Conservation (phyloP, 2,888 invertebrate genomes). For the Drosophila emarginata region DNA sequence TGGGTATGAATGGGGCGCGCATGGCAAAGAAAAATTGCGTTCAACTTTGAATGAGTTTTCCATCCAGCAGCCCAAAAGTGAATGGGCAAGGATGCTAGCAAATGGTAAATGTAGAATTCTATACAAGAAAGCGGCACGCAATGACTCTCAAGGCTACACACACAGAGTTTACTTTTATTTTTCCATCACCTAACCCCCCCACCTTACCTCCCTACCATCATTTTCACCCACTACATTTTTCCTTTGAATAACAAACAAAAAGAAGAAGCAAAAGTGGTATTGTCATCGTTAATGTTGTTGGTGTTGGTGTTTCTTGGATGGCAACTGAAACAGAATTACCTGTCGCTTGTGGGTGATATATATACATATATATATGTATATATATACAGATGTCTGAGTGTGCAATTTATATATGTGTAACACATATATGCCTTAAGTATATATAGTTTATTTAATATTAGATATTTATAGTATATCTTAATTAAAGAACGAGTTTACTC, state of each 20-base stretch:
- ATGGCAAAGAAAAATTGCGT: slow-evolving; percentile 64
- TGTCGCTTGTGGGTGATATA: slow-evolving; percentile 54
- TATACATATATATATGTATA: slow-evolving; percentile 11
- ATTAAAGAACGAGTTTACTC: no score
- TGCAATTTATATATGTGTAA: no score
- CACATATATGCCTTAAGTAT: no score
- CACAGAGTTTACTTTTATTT: background rate
- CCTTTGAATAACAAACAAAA: slow-evolving; percentile 39
- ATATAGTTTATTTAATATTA: no score
- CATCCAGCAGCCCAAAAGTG: slow-evolving; percentile 52
- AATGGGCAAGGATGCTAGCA: slow-evolving; percentile 12
- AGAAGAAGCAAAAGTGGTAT: slow-evolving; percentile 49
- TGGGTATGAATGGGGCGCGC: slow-evolving; percentile 35
- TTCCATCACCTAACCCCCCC: slow-evolving; percentile 8
- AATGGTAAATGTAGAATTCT: slow-evolving; percentile 30
- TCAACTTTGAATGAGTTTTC: slow-evolving; percentile 68
- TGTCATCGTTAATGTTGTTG: slow-evolving; percentile 54
- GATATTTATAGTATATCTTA: no score
- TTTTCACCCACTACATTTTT: no score
- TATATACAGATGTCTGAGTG: background rate
- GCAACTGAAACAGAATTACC: slow-evolving; percentile 59
- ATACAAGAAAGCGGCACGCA: slow-evolving; percentile 40
- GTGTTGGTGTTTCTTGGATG: slow-evolving; percentile 12
- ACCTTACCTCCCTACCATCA: background rate
- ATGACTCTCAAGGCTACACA: slow-evolving; percentile 55